These are phyloP conservation scores for Cydia fagiglandana DNA, from an alignment of 1,140 invertebrate genomes.

Conservation along the genomic window DNA sequence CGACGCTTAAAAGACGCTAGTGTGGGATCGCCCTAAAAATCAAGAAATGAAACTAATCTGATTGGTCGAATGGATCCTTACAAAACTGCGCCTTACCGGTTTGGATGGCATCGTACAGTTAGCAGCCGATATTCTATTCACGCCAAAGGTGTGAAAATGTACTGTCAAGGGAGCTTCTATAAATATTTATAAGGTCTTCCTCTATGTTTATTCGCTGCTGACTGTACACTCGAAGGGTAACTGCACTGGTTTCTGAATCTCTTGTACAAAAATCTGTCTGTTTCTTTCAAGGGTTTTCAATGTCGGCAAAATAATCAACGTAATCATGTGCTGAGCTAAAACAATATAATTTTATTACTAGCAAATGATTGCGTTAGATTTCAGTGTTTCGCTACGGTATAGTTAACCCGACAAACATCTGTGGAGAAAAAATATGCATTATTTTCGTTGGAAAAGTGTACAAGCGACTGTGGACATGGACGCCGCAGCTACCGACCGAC, in stretches of 20 bases:
- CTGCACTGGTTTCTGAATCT: constrained; percentile 26
- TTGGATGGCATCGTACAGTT: not conserved
- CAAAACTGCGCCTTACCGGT: not conserved
- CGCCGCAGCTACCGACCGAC: constrained; percentile 16
- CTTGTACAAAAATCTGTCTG: constrained; percentile 20
- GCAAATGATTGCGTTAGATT: not conserved
- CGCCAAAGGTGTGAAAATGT: not conserved
- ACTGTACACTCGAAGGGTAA: not conserved
- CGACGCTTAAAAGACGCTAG: no score
- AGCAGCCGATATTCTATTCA: not conserved
- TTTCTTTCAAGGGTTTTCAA: constrained; percentile 14
- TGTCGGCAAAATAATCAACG: not conserved
- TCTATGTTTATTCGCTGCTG: not conserved
- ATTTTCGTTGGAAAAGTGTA: constrained; percentile 40
- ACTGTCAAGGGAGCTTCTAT: not conserved
- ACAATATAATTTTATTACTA: not conserved
- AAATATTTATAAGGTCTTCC: not conserved
- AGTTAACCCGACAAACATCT: not conserved
- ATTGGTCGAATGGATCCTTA: not conserved
- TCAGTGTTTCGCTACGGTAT: constrained; percentile 20
- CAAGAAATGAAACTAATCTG: not conserved
- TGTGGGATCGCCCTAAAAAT: no score
- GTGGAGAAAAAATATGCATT: constrained; percentile 69
- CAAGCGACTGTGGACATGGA: constrained; percentile 15
- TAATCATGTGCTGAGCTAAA: not conserved